A percentile compares a stretch with the other conserved stretches of the same genome.
These are phyloP conservation scores for Phalera bucephala DNA, from an alignment of 2,888 invertebrate genomes.

Conservation along the genomic window DNA sequence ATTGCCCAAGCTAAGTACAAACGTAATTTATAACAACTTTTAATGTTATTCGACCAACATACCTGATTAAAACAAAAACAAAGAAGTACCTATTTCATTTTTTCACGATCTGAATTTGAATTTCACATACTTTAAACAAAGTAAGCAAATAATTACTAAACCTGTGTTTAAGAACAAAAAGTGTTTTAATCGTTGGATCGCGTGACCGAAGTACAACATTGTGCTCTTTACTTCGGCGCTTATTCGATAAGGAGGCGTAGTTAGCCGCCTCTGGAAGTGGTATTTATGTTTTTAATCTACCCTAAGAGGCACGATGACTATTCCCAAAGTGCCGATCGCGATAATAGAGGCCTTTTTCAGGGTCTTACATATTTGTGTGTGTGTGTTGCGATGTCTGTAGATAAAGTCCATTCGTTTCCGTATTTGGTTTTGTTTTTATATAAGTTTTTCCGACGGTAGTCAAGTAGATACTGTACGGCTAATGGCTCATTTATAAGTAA, in stretches of 20 bases:
- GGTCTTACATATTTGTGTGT: conserved; percentile 13
- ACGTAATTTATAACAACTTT: no score
- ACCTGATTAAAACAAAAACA: no score
- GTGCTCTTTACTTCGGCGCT: conserved; percentile 56
- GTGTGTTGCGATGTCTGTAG: not conserved
- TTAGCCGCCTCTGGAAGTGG: conserved; percentile 30
- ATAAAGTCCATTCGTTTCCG: no score
- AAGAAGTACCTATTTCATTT: no score
- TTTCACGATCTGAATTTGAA: no score
- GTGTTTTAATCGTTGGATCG: conserved; percentile 65
- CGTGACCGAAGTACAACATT: conserved; percentile 56
- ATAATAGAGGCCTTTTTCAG: conserved; percentile 34
- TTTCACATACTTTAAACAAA: conserved; percentile 20
- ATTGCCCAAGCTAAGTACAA: no score
- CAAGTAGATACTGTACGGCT: no score
- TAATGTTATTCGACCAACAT: no score
- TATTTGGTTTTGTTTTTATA: no score
- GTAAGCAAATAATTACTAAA: conserved; percentile 61
- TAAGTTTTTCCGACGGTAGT: no score
- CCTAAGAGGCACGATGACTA: conserved; percentile 54
- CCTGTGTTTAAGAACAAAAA: conserved; percentile 55
- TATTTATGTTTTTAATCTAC: conserved; percentile 71
- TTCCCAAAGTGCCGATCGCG: conserved; percentile 39
- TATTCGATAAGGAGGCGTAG: conserved; percentile 52
- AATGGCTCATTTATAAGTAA: no score